Evolutionary conservation across 2,113 vertebrate species (phyloP), one percentile per base, ranked within the genome.

Genomic region (Pluvialis apricaria): DNA sequence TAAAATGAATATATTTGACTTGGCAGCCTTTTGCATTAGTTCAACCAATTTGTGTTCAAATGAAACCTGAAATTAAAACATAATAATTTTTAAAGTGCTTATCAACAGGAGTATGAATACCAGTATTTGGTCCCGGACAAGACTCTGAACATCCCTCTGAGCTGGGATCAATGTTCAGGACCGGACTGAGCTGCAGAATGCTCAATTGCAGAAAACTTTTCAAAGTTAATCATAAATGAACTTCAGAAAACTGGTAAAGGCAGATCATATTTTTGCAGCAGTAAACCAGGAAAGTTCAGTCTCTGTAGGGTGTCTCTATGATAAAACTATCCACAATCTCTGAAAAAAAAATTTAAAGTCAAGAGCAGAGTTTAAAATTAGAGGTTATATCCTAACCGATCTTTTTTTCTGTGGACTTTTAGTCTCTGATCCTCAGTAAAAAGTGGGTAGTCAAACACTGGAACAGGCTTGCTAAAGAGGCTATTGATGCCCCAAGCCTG

Each of bases 31-130:
- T 82, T 94, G 4, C 54, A 77, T 77, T 69, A 70, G 29, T 92
- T 89, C 60, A 81, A 89, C 15, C 24, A 94, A 40, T 82, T 92
- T 69, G 40, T 80, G 52, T 89, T 87, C 61, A 89, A 87, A 84
- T 64, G 61, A 82, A 64, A 92, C 47, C 64, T 82, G 73, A 79
- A 81, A 83, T 73, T 66, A 71, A 81, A 82, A 8, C 12, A 32
- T 51, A n/a, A 22, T 22, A 36, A 22, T 79, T 95, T 90, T 86
- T 57, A 45, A 81, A 91, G 22, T 25, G 28, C 9, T 83, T 88
- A 83, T 51, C 80, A 88, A 65, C 40, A 79, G 15, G 16, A 69
- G 24, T 49, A 55, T 13, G 36, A 65, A 32, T 57, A 49, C 5
- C 15, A 69, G 11, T 7, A 49, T 85, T 60, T 95, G 9, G 20